A percentile compares a stretch with the other conserved stretches of the same genome.
Conservation (phyloP, 2,888 invertebrate genomes). For the Nomada ruficornis region DNA sequence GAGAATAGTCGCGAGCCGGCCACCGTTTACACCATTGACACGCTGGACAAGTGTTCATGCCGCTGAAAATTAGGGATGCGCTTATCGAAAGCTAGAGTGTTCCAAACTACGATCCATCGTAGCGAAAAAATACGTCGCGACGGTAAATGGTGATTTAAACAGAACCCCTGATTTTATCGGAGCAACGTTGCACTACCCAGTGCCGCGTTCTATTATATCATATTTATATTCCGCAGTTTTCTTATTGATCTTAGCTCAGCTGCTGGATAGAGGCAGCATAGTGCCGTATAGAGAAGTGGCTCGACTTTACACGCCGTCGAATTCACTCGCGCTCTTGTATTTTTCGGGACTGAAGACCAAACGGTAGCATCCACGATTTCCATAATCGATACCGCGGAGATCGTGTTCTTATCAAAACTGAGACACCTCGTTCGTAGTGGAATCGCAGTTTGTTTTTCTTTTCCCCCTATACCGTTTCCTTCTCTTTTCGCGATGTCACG, state of each 20-base stretch:
- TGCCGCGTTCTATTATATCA: conserved; percentile 22
- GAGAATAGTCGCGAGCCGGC: not conserved
- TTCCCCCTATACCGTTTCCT: conserved; percentile 11
- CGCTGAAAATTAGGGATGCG: not conserved
- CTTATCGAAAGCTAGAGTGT: not conserved
- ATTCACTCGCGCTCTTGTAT: conserved; percentile 32
- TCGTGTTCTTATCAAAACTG: conserved; percentile 23
- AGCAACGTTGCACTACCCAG: conserved; percentile 23
- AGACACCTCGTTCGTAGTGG: conserved; percentile 41
- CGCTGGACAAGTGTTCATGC: too few relatives aligned
- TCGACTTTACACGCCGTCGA: conserved; percentile 47
- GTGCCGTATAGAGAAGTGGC: conserved; percentile 12
- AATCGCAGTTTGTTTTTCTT: conserved; percentile 45
- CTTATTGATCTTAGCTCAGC: too few relatives aligned
- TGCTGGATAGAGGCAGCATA: not conserved
- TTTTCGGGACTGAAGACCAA: conserved; percentile 39
- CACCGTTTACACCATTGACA: too few relatives aligned
- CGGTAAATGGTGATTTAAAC: conserved; percentile 30
- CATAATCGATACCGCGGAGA: conserved; percentile 68
- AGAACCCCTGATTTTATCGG: conserved; percentile 23
- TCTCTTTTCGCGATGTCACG: conserved; percentile 42
- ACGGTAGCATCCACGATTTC: conserved; percentile 58
- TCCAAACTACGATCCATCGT: conserved; percentile 4
- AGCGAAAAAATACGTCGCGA: conserved; percentile 1
- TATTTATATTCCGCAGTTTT: too few relatives aligned